Base-by-base conservation (phyloP, 2,113 vertebrate genomes). In the Triplophysa siluroides region DNA sequence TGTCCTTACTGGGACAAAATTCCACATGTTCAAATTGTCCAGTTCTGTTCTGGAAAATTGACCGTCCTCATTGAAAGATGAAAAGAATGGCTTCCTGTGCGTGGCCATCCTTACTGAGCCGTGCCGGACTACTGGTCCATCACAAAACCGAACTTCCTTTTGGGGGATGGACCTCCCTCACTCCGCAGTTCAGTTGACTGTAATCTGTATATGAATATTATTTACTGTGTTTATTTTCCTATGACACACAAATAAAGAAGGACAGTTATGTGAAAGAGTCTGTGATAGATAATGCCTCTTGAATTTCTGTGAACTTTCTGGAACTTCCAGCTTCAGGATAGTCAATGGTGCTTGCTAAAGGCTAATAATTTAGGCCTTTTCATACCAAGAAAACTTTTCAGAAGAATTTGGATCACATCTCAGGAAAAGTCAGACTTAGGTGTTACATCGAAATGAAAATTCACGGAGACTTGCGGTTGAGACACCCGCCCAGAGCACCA, bases 11-110 rank as follows among this genome's bases (percentile, higher is more conserved):
- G 69, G 69, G 50, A 56, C 26, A 38, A 29, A 47, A 10, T 21
- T 61, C 8, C 56, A 61, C 38, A 61, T 45, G 24, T 47, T 23
- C 38, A 63, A 23, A 23, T 50, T 26, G 16, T 58, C 18, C 26
- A 58, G 52, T 52, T 72, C 50, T 58, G 29, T 47, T 18, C 24
- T 50, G 45, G 43, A 65, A 77, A 45, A 77, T 18, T 54, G 45
- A 77, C 24, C 52, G 61, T 65, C 12, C 24, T 77, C 19, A 54
- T 33, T 76, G 23, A 76, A 74, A 74, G 73, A 18, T 75, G 58
- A 75, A 75, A 21, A 62, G 13, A n/a, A 47, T 78, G 26, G 54
- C 78, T 83, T 76, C 52, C 12, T 21, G 45, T 64, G 62, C 43
- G 16, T 33, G 47, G 26, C 21, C 26, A 54, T 19, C 62, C 45